Base-by-base conservation (phyloP, 2,113 vertebrate species). In the Pangasianodon gigas region DNA sequence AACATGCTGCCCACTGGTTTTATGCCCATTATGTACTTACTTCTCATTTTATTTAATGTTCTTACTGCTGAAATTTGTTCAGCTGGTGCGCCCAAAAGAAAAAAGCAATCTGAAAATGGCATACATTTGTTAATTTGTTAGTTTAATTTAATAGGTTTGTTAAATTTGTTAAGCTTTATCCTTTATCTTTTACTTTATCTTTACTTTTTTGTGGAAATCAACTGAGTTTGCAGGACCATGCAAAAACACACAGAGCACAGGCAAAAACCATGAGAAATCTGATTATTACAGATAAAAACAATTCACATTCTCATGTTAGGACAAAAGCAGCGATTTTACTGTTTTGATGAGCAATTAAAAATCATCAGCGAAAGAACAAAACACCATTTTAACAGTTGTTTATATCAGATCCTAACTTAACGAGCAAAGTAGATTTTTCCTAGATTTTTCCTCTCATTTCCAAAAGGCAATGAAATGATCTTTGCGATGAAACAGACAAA, bases 331-430 rank as follows among this genome's bases (percentile, higher is more conserved):
- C 46, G 24, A 2, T 52, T 86, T 37, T 52, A 18, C 7, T 16
- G 54, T 86, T 75, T 75, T 75, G 52, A 44, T 46, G 71, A 58
- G 86, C 26, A 87, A 58, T 44, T 87, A 18, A 87, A 74, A 56
- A 56, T 56, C 32, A 13, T 21, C 51, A 54, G 51, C 2, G 6
- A 77, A 54, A 56, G 37, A 58, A 77, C 13, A 26, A n/a, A 60
- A 56, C 18, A 29, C 71, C 29, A 9, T 24, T 71, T 71, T 32
- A 86, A 52, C 80, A 32, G n/a, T 79, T 51, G 44, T 82, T 82
- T 56, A 86, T 71, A 54, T 44, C 46, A 52, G n/a, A 87, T 87
- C 37, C 51, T 26, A 41, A 74, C 56, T 75, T 16, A 32, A 56
- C 56, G 48, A 54, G 67, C 62, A 74, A 74, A 56, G 29, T 19